Evolutionary conservation across 2,797 vertebrate species (phyloP), one percentile per base, ranked within the genome.

Genomic region (Masticophis lateralis): DNA sequence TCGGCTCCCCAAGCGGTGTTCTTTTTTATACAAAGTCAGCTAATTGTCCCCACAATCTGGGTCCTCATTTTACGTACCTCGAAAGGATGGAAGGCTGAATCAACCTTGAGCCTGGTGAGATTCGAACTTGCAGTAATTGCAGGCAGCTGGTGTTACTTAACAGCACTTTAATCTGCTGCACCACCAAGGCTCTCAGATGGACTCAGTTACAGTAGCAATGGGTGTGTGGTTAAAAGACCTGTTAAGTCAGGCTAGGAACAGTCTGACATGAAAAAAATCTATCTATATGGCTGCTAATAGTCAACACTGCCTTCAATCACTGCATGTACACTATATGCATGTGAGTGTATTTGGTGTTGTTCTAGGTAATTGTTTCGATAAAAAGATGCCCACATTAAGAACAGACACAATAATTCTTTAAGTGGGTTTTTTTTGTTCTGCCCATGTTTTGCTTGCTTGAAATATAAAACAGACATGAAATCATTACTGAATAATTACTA

Each of bases 401-500:
- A 83, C 11, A 51, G 0, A 8, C 79, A 66, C 16, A 59, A 60
- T 20, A 18, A 83, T 1, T 47, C 83, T 89, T 25, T 91, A 2
- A 0, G 1, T 92, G 8, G 13, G 0, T 1, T 0, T 87, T 93
- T 91, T 93, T 91, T 57, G 2, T 22, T 55, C 27, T 56, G 8
- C 5, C 53, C 28, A 25, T 47, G 0, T 0, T 10, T 91, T 92
- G n/a, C 66, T 25, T 91, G 86, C n/a, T 32, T 92, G 47, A 59
- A 59, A 86, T 93, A 63, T 32, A 93, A 69, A 96, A 12, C 60
- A 0, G 69, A 20, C 0, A 94, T 89, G 94, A 95, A 96, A 94
- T 91, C 91, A 91, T 94, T 91, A 86, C 4, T 0, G 3, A 27
- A 43, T 5, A 86, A 90, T 92, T 93, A 94, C 94, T 95, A 93